Evolutionary conservation across 2,888 invertebrate species (phyloP), one percentile per base, ranked within the genome.

Genomic region (Lypha dubia): DNA sequence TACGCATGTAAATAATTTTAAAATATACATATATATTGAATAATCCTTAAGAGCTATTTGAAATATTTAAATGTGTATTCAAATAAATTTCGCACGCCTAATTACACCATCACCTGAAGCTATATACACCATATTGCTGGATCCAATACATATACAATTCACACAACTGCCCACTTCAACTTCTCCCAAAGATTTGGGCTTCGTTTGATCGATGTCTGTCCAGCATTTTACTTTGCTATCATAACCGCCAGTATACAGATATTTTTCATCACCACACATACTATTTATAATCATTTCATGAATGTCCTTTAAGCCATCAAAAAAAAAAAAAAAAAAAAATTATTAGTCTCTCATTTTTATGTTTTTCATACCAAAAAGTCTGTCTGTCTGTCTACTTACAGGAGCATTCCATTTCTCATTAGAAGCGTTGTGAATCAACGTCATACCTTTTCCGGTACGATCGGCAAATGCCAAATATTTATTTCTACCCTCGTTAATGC

Each of bases 211-310:
- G 44, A 92, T 86, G 35, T 89, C 87, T 4, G 88, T 88, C 92
- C 91, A 92, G n/a, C 89, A 90, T 84, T 92, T 92, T 0, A 92
- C 90, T 71, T 89, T 91, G 13, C 89, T 91, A 84, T 93, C 92
- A 75, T 90, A 92, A 51, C 92, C 92, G 24, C 90, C 92, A 11
- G 91, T 90, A 85, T 90, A 92, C 32, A 92, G 60, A 46, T 73
- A 60, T 20, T 87, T 83, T 0, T 91, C 91, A 63, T 88, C 87
- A 0, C 91, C 91, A 60, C 90, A 90, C 60, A 92, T 88, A 17
- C 89, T 87, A 73, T 90, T 92, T 9, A 93, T 89, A 63, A 92
- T 92, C 91, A 91, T 88, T 77, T 92, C 91, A 82, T 92, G 92
- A 22, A 91, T 90, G 75, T 92, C 87, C 92, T 92, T 58, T n/a